Evolutionary conservation across 1,140 invertebrate genomes (phyloP), one percentile per base, ranked within the genome.

Genomic region (Trichogramma pretiosum): DNA sequence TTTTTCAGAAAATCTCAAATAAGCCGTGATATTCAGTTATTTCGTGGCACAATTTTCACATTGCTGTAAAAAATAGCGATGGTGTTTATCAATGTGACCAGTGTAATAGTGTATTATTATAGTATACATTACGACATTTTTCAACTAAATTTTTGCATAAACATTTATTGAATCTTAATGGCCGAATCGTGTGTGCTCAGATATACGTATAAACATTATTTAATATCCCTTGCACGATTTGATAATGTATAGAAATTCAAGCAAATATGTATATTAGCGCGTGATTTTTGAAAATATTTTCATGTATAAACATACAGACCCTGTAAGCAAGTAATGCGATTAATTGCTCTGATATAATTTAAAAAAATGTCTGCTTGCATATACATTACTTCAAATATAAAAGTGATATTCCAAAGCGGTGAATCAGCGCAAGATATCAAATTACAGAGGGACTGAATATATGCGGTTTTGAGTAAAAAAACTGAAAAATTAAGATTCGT

Each of bases 321-420:
- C 10, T 16, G 40, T 14, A 46, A 28, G 32, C n/a, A 48, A 38
- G 43, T 13, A 17, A 18, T 17, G 23, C 19, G n/a, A 5, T 43
- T 40, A 1, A 38, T 30, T 30, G 5, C 3, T 30, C 11, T 40
- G 22, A 16, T 23, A 8, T 39, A 24, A 2, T 13, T 24, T 7
- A 4, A 10, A 28, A 8, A 21, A 24, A 28, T 7, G 24, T 23
- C 46, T 41, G 24, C 33, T 52, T 16, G 40, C 56, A 34, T 52
- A 37, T 51, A 48, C 57, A 48, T 45, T 51, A 61, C 64, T 63
- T 40, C 61, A 50, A 53, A 56, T 24, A n/a, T 56, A 62, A 60
- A 61, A 56, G 57, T 65, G 53, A 56, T 52, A 63, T 61, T 58
- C 65, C 58, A 48, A 69, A 69, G 65, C 67, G 46, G 65, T 67